Evolutionary conservation across 2,113 vertebrate genomes (phyloP), one percentile per base, ranked within the genome.

Genomic region (Pluvianellus socialis): DNA sequence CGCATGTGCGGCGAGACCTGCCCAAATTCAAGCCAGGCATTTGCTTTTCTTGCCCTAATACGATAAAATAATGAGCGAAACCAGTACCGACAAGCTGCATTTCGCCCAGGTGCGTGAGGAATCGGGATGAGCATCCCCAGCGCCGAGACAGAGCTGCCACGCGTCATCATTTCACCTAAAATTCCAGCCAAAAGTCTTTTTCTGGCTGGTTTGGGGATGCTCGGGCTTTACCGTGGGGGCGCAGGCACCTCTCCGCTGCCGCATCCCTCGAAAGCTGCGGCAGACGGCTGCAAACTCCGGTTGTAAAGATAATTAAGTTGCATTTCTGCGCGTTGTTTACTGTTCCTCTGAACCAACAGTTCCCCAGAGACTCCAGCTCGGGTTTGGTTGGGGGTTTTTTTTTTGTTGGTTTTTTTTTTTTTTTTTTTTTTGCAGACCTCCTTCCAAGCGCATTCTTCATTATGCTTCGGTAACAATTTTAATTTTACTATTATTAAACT

Each of bases 401-500:
- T n/a, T n/a, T 71, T 77, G n/a, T n/a, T n/a, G n/a, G 38, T 38
- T 38, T 38, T 38, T 38, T 38, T 38, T 38, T 38, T 71, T 77
- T 90, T 94, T 38, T 40, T 61, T 30, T 73, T 92, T 90, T 95
- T 88, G 79, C 96, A 90, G 77, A 96, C 84, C 95, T 97, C 86
- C 97, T 97, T 94, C 89, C 86, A 7, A 96, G 79, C 79, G 86
- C 97, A 68, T 96, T 97, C 94, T 98, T 98, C 96, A 98, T 97
- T 98, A 97, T 91, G 95, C 96, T 97, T 93, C 83, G 72, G 84
- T 94, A 97, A 91, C 90, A 87, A 92, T 97, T 97, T 98, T 97
- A 92, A 97, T 98, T 98, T 98, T 96, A 74, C 96, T 96, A 95
- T 98, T 98, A 98, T 98, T 98, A 98, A 98, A 97, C 96, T 97